Conservation (phyloP, 2,113 vertebrate species). For the Nerophis ophidion region DNA sequence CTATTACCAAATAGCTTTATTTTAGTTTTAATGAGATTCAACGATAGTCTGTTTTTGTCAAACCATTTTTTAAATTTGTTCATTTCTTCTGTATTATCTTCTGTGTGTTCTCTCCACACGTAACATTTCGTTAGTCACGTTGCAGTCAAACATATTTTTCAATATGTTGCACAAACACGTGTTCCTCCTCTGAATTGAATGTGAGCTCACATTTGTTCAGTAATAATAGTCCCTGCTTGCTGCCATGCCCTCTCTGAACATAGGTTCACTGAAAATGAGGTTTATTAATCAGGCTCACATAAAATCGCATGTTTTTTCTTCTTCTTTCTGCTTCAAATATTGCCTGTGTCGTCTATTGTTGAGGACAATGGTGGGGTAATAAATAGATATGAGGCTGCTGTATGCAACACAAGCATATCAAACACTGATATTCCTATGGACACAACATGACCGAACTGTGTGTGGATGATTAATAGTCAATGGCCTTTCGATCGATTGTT, state of each 20-base stretch:
- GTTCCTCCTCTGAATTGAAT: conserved; percentile 26
- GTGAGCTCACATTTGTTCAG: conserved; percentile 35
- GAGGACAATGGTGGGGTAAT: conserved; percentile 44
- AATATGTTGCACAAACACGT: conserved; percentile 19
- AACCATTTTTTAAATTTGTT: too few species aligned
- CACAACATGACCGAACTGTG: background rate
- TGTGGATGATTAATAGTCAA: background rate
- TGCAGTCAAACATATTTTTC: conserved; percentile 5
- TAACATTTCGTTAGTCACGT: too few species aligned
- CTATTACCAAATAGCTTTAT: too few species aligned
- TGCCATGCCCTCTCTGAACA: conserved; percentile 34
- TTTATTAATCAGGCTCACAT: conserved; percentile 44
- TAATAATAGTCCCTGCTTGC: conserved; percentile 38
- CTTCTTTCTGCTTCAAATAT: conserved; percentile 37
- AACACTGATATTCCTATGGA: conserved; percentile 51
- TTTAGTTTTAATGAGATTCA: too few species aligned
- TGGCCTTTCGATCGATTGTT: too few species aligned
- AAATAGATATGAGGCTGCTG: conserved; percentile 28
- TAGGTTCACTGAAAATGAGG: conserved; percentile 36
- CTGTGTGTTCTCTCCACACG: too few species aligned
- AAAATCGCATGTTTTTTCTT: background rate
- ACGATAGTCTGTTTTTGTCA: too few species aligned
- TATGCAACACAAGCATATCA: conserved; percentile 41
- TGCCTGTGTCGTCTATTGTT: conserved; percentile 47
- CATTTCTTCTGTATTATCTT: too few species aligned